These are phyloP conservation scores for Spongilla lacustris DNA, from an alignment of 37 sponge, comb jelly and placozoan species.

Conservation along the genomic window DNA sequence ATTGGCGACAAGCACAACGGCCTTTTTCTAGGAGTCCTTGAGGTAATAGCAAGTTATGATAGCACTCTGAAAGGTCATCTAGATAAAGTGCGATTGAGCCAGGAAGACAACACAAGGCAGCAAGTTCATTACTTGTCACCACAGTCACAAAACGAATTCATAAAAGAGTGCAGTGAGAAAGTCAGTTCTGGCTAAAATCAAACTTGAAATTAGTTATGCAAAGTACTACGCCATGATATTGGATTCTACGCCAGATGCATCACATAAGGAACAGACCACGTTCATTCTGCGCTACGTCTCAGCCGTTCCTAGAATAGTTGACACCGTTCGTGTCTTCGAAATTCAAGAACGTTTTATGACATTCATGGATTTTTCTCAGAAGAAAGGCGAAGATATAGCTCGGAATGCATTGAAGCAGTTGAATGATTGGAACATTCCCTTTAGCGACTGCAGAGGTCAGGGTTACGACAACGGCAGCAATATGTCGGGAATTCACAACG, in stretches of 20 bases:
- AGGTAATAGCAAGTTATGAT: too few relatives aligned
- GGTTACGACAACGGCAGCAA: constrained; percentile 11
- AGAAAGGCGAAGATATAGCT: constrained; percentile 9
- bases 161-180: too few relatives aligned
- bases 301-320: too few relatives aligned
- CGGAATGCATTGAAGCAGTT: not conserved
- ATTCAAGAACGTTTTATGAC: constrained; percentile 11
- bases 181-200: too few relatives aligned
- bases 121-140: too few relatives aligned
- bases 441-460: not conserved
- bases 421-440: not conserved
- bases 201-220: not conserved
- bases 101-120: too few relatives aligned
- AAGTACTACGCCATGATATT: not conserved
- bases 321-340: not conserved
- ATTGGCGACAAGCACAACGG: not conserved
- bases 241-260: constrained; percentile 10
- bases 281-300: not conserved
- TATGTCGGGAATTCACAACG: constrained; percentile 1
- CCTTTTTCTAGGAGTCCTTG: too few relatives aligned
- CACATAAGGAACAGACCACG: constrained; percentile 1
- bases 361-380: not conserved
- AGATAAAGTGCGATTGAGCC: too few relatives aligned
- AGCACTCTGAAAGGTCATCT: too few relatives aligned
- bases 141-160: too few relatives aligned